Evolutionary conservation across 2,888 invertebrate genomes (phyloP).

Genomic region (Agapetus fuscipes): DNA sequence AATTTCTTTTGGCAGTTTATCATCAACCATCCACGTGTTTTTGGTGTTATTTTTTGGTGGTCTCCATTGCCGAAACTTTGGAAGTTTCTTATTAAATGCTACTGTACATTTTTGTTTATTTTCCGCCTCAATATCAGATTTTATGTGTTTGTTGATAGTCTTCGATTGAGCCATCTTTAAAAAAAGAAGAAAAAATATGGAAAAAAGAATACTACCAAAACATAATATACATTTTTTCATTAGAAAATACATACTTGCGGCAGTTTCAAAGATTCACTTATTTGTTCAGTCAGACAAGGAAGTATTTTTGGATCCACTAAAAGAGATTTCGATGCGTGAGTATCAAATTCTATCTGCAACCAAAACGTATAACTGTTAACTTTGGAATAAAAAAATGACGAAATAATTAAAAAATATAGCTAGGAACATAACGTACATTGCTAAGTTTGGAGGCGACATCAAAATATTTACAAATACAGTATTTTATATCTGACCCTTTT

Average conservation of each 20-base stretch:
- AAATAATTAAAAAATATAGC: no score
- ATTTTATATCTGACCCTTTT: no score
- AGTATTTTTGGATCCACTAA: conserved; percentile 47
- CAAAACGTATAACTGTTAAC: no score
- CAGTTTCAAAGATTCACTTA: conserved; percentile 41
- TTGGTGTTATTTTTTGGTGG: conserved; percentile 43
- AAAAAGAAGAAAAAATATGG: not conserved
- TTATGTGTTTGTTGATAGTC: conserved; percentile 29
- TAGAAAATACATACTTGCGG: conserved; percentile 32
- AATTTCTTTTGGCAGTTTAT: conserved; percentile 47
- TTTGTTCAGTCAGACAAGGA: conserved; percentile 45
- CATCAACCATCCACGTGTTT: conserved; percentile 46
- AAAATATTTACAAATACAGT: no score
- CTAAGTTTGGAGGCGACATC: no score
- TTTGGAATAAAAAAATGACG: no score
- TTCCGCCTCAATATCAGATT: conserved; percentile 41
- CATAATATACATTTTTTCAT: not conserved
- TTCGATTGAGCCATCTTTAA: conserved; percentile 10
- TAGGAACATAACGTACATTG: no score
- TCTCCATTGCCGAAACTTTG: conserved; percentile 35
- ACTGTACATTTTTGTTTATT: conserved; percentile 27
- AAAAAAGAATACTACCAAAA: conserved; percentile 4
- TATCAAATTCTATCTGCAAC: conserved; percentile 49
- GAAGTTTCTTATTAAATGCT: conserved; percentile 44
- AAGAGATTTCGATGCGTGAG: conserved; percentile 45